Conservation (phyloP, 2,797 vertebrate genomes). For the Somateria mollissima region DNA sequence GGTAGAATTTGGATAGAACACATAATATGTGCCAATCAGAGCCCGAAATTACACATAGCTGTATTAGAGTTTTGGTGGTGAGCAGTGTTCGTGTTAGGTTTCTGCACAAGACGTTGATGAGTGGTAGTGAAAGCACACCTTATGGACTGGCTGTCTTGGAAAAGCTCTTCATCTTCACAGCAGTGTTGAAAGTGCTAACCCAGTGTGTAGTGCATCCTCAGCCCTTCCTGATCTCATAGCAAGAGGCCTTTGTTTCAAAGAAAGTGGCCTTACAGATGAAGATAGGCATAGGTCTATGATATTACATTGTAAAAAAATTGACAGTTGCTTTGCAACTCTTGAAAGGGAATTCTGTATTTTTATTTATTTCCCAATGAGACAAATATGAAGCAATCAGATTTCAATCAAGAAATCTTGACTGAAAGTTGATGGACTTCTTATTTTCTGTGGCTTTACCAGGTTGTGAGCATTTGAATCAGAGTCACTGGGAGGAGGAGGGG, state of each 20-base stretch:
- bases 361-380: not conserved
- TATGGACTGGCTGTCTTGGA: not conserved
- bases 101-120: not conserved
- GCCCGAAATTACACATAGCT: not conserved
- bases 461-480: not conserved
- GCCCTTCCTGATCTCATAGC: not conserved
- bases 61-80: not conserved
- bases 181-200: not conserved
- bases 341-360: not conserved
- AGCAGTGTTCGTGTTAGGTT: not conserved
- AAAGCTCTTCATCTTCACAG: not conserved
- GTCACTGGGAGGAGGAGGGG: not conserved
- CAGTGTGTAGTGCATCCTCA: accelerated
- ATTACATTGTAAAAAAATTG: not conserved
- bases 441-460: not conserved
- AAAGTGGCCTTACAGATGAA: not conserved
- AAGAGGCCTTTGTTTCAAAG: not conserved
- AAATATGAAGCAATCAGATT: not conserved
- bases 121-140: not conserved
- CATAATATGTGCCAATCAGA: not conserved
- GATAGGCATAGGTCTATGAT: not conserved
- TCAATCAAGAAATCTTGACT: not conserved
- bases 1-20: not conserved
- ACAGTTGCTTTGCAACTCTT: not conserved
- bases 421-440: not conserved